Evolutionary conservation across 2,888 invertebrate species (phyloP).

Genomic region (Vanessa cardui): DNA sequence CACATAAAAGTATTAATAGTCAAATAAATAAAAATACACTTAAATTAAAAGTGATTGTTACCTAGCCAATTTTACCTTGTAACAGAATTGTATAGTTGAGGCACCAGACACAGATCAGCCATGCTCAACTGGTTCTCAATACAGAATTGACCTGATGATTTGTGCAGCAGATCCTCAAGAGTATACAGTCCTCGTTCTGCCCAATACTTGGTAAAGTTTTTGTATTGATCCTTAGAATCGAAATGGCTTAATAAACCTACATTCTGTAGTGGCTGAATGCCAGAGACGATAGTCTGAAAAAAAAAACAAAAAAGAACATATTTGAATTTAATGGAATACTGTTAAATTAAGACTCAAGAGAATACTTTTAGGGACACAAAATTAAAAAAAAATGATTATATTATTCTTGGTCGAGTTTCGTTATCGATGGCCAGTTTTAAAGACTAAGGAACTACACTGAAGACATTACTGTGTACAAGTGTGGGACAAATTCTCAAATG

Average conservation of each 20-base stretch:
- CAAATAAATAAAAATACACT: no score
- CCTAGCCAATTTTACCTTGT: constrained; percentile 63
- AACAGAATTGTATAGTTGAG: constrained; percentile 84
- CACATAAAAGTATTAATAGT: no score
- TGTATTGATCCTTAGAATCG: constrained; percentile 62
- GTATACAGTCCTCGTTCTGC: constrained; percentile 81
- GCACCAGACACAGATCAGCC: constrained; percentile 87
- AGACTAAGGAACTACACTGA: no score
- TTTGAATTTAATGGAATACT: no score
- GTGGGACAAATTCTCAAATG: no score
- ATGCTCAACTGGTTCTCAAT: constrained; percentile 84
- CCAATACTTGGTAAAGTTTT: constrained; percentile 78
- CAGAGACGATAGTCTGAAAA: constrained; percentile 80
- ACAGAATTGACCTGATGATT: constrained; percentile 80
- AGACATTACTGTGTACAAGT: no score
- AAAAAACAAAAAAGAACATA: not conserved
- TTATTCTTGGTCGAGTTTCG: no score
- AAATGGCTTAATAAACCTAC: constrained; percentile 71
- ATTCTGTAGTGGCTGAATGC: constrained; percentile 88
- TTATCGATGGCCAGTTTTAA: no score
- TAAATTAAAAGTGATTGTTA: no score
- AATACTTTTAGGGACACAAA: no score
- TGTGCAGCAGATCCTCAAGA: constrained; percentile 75
- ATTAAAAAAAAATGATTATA: no score
- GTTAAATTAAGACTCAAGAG: no score